These are phyloP conservation scores for Ivindomyrus marchei DNA, from an alignment of 2,113 vertebrate species.

Conservation along the genomic window DNA sequence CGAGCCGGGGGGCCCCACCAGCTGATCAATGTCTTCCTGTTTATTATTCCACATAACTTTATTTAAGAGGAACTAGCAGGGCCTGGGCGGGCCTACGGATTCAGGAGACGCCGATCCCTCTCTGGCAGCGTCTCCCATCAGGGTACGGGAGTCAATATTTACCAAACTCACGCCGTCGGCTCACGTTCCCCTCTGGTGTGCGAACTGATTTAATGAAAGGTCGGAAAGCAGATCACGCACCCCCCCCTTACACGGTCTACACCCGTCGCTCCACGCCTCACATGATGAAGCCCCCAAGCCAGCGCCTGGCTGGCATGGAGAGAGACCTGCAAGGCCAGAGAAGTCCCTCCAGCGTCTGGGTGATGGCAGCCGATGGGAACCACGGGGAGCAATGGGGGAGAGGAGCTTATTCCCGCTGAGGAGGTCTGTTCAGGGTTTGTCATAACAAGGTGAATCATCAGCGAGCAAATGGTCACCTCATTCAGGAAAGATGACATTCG, in stretches of 20 bases:
- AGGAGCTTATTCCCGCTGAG: not conserved
- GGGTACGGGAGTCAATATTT: not conserved
- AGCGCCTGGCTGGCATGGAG: not conserved
- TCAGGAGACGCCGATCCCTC: not conserved
- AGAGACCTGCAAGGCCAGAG: not conserved
- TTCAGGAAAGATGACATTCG: not conserved
- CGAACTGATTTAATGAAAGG: not conserved
- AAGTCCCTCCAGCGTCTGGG: not conserved
- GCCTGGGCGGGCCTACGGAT: not conserved
- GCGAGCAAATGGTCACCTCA: not conserved
- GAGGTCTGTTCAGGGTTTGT: not conserved
- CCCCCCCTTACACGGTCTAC: not conserved
- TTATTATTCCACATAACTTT: conserved; percentile 49
- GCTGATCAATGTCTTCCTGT: conserved; percentile 53
- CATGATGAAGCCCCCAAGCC: not conserved
- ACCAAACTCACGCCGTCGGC: not conserved
- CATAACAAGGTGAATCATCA: not conserved
- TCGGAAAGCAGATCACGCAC: not conserved
- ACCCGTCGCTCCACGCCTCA: not conserved
- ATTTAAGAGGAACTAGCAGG: conserved; percentile 35
- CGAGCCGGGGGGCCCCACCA: conserved; percentile 44
- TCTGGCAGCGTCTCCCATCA: not conserved
- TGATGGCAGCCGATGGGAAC: not conserved
- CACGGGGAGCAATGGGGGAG: not conserved
- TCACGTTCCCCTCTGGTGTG: not conserved